phyloP scores from a whole-genome alignment of 2,797 vertebrate species.

The Dipus sagitta region DNA sequence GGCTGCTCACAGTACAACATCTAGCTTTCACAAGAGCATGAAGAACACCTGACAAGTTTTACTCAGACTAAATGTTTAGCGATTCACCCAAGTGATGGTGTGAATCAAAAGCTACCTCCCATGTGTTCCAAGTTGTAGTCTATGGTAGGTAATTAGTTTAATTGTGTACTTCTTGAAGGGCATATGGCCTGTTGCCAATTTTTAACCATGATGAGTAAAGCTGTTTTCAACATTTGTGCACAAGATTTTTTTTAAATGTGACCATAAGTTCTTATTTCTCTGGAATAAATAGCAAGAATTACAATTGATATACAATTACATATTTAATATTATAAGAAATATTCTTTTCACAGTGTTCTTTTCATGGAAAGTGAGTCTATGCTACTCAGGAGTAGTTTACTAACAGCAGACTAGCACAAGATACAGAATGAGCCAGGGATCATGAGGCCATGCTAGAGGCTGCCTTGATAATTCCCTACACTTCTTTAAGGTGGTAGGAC shows the following conservation, averaged over 20 bases:
- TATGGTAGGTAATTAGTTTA: background rate
- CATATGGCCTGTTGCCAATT: background rate
- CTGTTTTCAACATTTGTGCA: background rate
- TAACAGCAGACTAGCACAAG: background rate
- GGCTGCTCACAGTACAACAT: background rate
- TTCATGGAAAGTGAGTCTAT: slow-evolving; percentile 36
- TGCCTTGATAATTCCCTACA: background rate
- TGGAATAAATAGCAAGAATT: background rate
- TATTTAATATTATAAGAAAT: background rate
- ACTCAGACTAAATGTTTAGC: background rate
- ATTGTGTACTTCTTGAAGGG: background rate
- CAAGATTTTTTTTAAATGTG: background rate
- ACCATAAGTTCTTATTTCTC: background rate
- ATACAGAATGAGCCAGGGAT: background rate
- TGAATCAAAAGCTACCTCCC: background rate
- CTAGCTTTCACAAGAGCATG: background rate
- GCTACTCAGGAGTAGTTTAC: background rate
- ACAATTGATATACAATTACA: background rate
- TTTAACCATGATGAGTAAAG: background rate
- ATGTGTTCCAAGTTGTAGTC: background rate
- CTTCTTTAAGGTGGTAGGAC: background rate
- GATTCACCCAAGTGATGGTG: background rate
- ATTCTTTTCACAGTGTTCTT: background rate
- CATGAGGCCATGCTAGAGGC: background rate
- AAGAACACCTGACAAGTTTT: background rate